Base-by-base conservation (phyloP, 2,113 vertebrate genomes). In the Pterocles burchelli region DNA sequence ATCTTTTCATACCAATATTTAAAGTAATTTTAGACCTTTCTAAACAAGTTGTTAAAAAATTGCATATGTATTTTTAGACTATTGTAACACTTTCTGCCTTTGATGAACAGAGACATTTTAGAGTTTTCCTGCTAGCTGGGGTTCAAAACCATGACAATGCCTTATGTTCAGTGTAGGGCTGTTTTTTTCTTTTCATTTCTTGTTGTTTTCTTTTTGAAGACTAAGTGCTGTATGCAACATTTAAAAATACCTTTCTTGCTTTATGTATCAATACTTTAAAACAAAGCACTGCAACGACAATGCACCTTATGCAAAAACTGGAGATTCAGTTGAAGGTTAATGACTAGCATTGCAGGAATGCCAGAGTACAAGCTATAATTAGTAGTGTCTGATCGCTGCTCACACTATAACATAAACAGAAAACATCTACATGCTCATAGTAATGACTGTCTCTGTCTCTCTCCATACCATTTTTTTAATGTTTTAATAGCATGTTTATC, bases 271-370 rank as follows among this genome's bases (percentile, higher is more conserved):
- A 34, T 36, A 77, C 25, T 89, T 95, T 74, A 66, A 77, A 38
- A 86, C 63, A 80, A 79, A 93, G 65, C 34, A 51, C 18, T 58
- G 72, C 76, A 92, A 70, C 77, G 90, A 89, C 89, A 96, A 92
- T 88, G 66, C 43, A 91, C 79, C 61, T 96, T 77, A 59, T 88
- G 66, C 63, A 96, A 61, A 95, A 89, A 36, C 58, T 88, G 72
- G 41, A 92, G 88, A 83, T 95, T 97, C 93, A 90, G 72, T 77
- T 85, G 93, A 96, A 98, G 90, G 94, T 97, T 97, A 96, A 97
- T 96, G 90, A 74, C 51, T 92, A 96, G 66, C 88, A 88, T 79
- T 93, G 79, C 66, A 88, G 83, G 76, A 96, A 89, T 25, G 17
- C 58, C 91, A 59, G 46, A 52, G 43, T 43, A 67, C 76, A 95